Evolutionary conservation across 2,797 vertebrate genomes (phyloP), one percentile per base, ranked within the genome.

Genomic region (Pachyuromys duprasi): DNA sequence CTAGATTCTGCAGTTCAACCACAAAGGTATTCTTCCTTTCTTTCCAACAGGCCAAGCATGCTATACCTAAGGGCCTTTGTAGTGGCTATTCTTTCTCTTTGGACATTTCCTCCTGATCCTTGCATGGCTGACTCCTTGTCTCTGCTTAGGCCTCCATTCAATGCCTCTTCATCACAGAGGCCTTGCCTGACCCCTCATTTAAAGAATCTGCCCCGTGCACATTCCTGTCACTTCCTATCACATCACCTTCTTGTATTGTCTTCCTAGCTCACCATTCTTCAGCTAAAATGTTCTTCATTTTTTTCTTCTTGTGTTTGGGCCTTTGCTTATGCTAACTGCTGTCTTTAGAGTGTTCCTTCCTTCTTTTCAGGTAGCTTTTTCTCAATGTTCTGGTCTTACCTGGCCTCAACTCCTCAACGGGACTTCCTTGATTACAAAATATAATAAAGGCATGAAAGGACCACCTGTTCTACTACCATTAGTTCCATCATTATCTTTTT

Each of bases 211-310:
- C 80, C 79, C 90, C 93, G 72, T 91, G 53, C 78, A 80, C 45
- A 86, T 24, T 42, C 79, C 79, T 96, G 96, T 97, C 95, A 92
- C 86, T 96, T 97, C 82, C 67, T 70, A 92, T 97, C 93, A 96
- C 94, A 89, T 97, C 94, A 87, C 8, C 33, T 31, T 89, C 78
- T 91, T 86, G 86, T 87, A 89, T 94, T 91, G 79, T 93, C 96
- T 97, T 93, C 83, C 83, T 83, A 96, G 94, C 65, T 92, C 83
- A 87, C 82, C 82, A 87, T 76, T 89, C 91, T 93, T 36, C 12
- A 91, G 75, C 13, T 84, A 75, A 93, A 96, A 95, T 74, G 81
- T 96, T 90, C 93, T 57, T 86, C 55, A 60, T 62, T 28, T 80
- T 89, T 86, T 91, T 82, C 83, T 94, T 94, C 78, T 53, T 95